phyloP scores from a whole-genome alignment of 2,797 vertebrate genomes.

The Chaetodon trifasciatus region DNA sequence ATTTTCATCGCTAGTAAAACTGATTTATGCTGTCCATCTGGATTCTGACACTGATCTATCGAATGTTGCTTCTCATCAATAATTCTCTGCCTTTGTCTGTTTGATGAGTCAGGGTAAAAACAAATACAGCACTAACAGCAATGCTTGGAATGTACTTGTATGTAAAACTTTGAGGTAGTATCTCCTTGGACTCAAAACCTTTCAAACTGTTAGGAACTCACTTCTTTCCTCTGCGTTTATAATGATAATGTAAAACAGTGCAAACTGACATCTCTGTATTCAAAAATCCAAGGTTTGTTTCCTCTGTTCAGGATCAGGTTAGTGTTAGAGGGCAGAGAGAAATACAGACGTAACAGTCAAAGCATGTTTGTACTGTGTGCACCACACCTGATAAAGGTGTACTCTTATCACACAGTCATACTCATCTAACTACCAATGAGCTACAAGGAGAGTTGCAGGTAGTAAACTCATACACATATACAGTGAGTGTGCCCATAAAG shows the following conservation, averaged over 20 bases:
- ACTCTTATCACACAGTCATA: conserved; percentile 17
- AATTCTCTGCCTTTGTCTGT: not conserved
- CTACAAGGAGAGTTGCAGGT: not conserved
- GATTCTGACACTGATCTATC: not conserved
- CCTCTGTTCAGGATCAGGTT: not conserved
- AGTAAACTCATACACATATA: not conserved
- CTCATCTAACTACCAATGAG: conserved; percentile 17
- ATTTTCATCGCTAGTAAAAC: not conserved
- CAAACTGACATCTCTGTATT: not conserved
- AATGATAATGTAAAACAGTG: not conserved
- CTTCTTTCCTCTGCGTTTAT: not conserved
- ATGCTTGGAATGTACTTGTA: not conserved
- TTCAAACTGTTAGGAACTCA: not conserved
- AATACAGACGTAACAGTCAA: not conserved
- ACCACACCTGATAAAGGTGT: conserved; percentile 44
- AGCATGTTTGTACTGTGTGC: conserved; percentile 49
- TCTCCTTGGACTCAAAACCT: not conserved
- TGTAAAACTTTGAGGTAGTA: not conserved
- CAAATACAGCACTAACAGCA: not conserved
- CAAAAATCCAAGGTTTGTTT: not conserved
- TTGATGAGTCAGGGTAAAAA: not conserved
- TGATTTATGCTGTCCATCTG: not conserved
- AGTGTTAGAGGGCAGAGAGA: not conserved
- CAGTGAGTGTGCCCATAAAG: not conserved
- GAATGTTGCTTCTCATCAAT: not conserved